phyloP scores from a whole-genome alignment of 2,888 invertebrate species.

The Lepidocyrtoides sp. region DNA sequence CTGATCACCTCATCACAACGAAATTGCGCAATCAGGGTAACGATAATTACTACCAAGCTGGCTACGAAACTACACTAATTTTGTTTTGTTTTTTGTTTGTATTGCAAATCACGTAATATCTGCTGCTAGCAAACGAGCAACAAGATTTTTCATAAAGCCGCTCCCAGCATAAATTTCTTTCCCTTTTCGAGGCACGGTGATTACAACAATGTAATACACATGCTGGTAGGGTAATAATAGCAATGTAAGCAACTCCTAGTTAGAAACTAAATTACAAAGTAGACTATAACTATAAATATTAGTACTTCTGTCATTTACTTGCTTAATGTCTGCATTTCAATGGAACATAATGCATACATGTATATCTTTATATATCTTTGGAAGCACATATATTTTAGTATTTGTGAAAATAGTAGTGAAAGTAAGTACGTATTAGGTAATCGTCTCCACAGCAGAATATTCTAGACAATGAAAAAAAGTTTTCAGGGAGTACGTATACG shows the following conservation, averaged over 20 bases:
- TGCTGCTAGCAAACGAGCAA: neutral
- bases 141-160: neutral
- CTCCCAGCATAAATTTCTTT: neutral
- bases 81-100: neutral
- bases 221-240: neutral
- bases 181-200: neutral
- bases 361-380: too few relatives aligned
- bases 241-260: neutral
- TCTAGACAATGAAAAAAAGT: too few relatives aligned
- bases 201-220: neutral
- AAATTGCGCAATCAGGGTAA: constrained; percentile 29
- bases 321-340: too few relatives aligned
- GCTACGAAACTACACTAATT: neutral
- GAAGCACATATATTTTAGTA: too few relatives aligned
- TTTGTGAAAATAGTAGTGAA: too few relatives aligned
- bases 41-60: neutral
- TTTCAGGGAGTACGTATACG: too few relatives aligned
- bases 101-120: neutral
- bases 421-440: too few relatives aligned
- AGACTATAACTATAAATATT: neutral
- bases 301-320: too few relatives aligned
- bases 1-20: neutral
- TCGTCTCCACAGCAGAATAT: too few relatives aligned
- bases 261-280: neutral
- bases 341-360: too few relatives aligned